A percentile compares a stretch with the other conserved stretches of the same genome.
phyloP scores from a whole-genome alignment of 2,113 vertebrate genomes.

The Geococcyx californianus region DNA sequence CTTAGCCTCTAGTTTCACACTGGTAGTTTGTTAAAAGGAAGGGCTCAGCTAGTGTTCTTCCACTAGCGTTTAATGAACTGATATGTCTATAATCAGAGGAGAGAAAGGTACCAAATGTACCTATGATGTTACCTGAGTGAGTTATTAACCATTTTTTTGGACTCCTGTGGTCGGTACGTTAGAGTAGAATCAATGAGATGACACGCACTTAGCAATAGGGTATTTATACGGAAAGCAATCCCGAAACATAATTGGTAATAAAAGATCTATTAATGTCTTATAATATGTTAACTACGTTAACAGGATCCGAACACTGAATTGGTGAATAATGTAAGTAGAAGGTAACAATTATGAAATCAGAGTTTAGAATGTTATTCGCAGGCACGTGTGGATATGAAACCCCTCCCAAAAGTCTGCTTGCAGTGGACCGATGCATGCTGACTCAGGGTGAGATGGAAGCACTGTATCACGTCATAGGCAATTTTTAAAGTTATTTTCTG shows the following conservation, averaged over 20 bases:
- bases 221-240: slow-evolving; percentile 62
- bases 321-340: neutral
- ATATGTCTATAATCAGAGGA: slow-evolving; percentile 47
- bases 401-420: neutral
- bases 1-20: slow-evolving; percentile 54
- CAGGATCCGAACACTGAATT: neutral
- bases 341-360: slow-evolving; percentile 51
- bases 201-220: slow-evolving; percentile 12
- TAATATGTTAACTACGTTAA: slow-evolving; percentile 3
- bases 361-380: slow-evolving; percentile 13
- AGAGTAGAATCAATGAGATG: slow-evolving; percentile 54
- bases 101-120: slow-evolving; percentile 67
- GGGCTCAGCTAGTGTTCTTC: slow-evolving; percentile 44
- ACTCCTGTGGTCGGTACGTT: neutral
- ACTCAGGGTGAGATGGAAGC: neutral
- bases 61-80: slow-evolving; percentile 70
- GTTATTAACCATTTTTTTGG: slow-evolving; percentile 71
- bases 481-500: neutral
- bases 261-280: slow-evolving; percentile 58
- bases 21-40: slow-evolving; percentile 61
- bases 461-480: neutral
- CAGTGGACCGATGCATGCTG: neutral
- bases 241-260: slow-evolving; percentile 63
- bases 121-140: slow-evolving; percentile 60
- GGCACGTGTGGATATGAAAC: neutral